phyloP scores from a whole-genome alignment of 2,113 vertebrate species.

The Tyrannus savana region DNA sequence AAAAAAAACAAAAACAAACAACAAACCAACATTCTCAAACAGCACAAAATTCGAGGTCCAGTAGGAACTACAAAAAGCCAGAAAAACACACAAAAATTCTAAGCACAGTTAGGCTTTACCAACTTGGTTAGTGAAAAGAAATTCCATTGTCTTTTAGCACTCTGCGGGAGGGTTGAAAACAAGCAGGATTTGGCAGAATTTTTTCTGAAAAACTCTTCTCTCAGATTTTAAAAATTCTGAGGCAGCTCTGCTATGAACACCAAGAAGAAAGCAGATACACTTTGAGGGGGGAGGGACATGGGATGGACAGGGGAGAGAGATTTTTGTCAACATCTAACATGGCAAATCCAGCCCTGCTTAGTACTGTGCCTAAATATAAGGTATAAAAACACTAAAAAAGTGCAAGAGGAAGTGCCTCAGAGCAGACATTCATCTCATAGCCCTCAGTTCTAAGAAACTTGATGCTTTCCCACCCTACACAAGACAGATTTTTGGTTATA shows the following conservation, averaged over 20 bases:
- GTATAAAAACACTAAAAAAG: not conserved
- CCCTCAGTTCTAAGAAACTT: not conserved
- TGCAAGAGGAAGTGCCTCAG: slow-evolving; percentile 1
- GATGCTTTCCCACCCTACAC: not conserved
- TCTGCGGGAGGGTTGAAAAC: not conserved
- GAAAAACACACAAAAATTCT: not conserved
- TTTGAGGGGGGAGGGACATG: accelerated
- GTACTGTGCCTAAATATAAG: not conserved
- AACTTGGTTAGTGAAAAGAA: not conserved
- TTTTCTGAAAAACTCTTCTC: not conserved
- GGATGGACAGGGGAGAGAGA: not conserved
- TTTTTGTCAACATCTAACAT: not conserved
- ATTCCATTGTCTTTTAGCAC: not conserved
- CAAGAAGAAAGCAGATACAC: not conserved
- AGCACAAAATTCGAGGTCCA: not conserved
- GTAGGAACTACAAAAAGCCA: not conserved
- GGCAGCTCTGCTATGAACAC: not conserved
- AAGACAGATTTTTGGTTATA: slow-evolving; percentile 2
- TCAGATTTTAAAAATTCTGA: slow-evolving; percentile 2
- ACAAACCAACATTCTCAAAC: not conserved
- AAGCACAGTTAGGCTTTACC: not conserved
- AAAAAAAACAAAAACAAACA: too few species aligned
- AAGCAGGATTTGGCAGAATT: not conserved
- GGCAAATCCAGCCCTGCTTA: not conserved
- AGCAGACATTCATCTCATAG: not conserved